These are phyloP conservation scores for Pantherophis vulpinus DNA, from an alignment of 2,797 vertebrate genomes.

Conservation along the genomic window DNA sequence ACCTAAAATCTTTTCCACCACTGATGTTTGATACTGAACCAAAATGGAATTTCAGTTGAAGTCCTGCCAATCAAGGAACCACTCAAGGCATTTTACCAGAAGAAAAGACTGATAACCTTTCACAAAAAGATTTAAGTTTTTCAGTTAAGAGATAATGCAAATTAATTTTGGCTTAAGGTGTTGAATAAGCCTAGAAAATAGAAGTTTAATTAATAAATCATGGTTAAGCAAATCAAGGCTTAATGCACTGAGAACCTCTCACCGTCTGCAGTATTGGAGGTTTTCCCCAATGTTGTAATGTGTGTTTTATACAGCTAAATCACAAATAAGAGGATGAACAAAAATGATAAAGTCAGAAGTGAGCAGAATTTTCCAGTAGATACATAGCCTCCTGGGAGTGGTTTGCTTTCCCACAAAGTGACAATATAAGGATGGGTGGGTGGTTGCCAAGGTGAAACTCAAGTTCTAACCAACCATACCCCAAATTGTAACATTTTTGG, in stretches of 20 bases:
- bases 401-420: neutral
- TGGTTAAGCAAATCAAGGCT: neutral
- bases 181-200: neutral
- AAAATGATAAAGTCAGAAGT: neutral
- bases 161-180: neutral
- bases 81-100: neutral
- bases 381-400: neutral
- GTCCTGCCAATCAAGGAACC: neutral
- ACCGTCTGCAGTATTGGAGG: neutral
- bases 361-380: neutral
- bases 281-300: neutral
- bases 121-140: neutral
- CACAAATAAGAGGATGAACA: neutral
- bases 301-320: neutral
- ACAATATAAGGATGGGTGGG: neutral
- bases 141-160: neutral
- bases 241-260: neutral
- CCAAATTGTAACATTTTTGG: neutral
- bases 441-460: neutral
- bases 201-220: neutral
- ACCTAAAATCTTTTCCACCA: neutral
- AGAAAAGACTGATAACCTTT: neutral
- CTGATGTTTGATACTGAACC: neutral
- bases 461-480: neutral
- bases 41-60: neutral